Base-by-base conservation (phyloP, 2,888 invertebrate species). In the Entomobrya proxima region DNA sequence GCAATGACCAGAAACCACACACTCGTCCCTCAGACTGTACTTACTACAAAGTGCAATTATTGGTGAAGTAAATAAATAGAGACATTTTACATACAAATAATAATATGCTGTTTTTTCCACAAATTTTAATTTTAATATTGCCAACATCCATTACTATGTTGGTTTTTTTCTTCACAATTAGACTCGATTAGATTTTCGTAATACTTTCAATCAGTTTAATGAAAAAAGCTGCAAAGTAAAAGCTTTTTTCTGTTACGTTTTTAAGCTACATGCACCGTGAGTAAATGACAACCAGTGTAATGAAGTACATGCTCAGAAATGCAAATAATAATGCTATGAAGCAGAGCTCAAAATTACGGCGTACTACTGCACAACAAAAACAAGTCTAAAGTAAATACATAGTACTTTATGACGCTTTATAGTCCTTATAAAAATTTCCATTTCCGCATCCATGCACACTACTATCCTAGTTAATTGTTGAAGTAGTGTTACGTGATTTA, bases 401-500 rank as follows among this genome's bases (percentile, higher is more conserved):
- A 47, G 13, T 47, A 15, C n/a, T 47, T 5, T 47, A 52, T 52
- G 21, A 27, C n/a, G n/a, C 55, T 55, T 55, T 55, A 55, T 27
- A 21, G n/a, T 52, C 27, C 61, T 32, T 47, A 18, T 37, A 40
- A 67, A 69, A 27, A 24, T 67, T 67, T 69, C 44, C 44, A 69
- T 69, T 69, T 69, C 69, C 69, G 69, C 69, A 69, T 69, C 44
- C 27, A 40, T 69, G 69, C 37, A 67, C 69, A 69, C 69, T n/a
- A 69, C 44, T 47, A 69, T 44, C 44, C 44, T 69, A 69, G 44
- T 69, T 69, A 44, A 69, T 44, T 69, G 69, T 44, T 69, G 27
- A n/a, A 35, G n/a, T 61, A 35, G 61, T 35, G 35, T 61, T 61
- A 61, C 61, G 61, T 61, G 61, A 61, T 61, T 61, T 61, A 61